phyloP scores from a whole-genome alignment of 2,888 invertebrate genomes.

The Drosophila buzzatii region DNA sequence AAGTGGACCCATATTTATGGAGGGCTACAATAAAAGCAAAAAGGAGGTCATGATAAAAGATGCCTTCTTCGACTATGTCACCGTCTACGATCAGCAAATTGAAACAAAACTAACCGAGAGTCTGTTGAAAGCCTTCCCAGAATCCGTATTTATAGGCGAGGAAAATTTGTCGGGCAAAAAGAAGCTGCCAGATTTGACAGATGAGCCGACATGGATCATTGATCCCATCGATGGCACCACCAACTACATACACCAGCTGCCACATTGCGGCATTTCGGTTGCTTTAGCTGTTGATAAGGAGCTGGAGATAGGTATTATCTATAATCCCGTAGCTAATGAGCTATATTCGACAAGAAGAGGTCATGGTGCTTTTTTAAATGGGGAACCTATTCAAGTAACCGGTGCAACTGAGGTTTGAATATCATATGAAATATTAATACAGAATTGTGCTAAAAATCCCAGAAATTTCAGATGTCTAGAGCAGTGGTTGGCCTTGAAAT shows the following conservation, averaged over 20 bases:
- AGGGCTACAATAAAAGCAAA: slow-evolving; percentile 79
- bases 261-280: slow-evolving; percentile 89
- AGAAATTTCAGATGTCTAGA: slow-evolving; percentile 70
- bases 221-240: slow-evolving; percentile 96
- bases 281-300: slow-evolving; percentile 87
- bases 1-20: slow-evolving; percentile 77
- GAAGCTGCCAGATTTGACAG: slow-evolving; percentile 86
- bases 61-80: slow-evolving; percentile 90
- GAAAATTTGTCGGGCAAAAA: slow-evolving; percentile 86
- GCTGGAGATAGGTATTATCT: slow-evolving; percentile 90
- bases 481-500: slow-evolving; percentile 80
- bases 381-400: slow-evolving; percentile 86
- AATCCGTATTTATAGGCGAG: slow-evolving; percentile 92
- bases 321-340: slow-evolving; percentile 90
- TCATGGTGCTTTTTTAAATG: slow-evolving; percentile 91
- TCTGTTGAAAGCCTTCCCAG: slow-evolving; percentile 87
- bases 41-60: slow-evolving; percentile 85
- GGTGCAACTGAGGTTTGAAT: slow-evolving; percentile 70
- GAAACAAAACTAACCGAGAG: slow-evolving; percentile 89
- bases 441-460: background rate
- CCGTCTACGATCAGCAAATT: slow-evolving; percentile 91
- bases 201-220: slow-evolving; percentile 93
- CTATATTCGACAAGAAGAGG: slow-evolving; percentile 90
- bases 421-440: slow-evolving; percentile 14
- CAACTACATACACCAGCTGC: slow-evolving; percentile 91